phyloP scores from a whole-genome alignment of 1,140 invertebrate species.

The Aphidius gifuensis region DNA sequence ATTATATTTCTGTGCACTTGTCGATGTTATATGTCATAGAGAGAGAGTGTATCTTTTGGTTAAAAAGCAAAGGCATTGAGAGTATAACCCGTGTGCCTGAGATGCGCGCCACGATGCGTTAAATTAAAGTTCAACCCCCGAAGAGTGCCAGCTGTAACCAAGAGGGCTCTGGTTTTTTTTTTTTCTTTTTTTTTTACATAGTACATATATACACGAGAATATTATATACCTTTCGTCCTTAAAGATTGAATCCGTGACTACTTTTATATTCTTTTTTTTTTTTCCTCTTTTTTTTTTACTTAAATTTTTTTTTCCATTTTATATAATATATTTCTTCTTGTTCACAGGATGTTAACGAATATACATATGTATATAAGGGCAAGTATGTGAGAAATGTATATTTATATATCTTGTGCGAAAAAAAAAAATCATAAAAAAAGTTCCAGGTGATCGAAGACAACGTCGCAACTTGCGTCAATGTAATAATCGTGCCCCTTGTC shows the following conservation, averaged over 20 bases:
- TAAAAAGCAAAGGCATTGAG: conserved; percentile 16
- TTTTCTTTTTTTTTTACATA: neutral
- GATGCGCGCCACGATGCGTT: conserved; percentile 46
- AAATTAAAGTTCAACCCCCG: conserved; percentile 50
- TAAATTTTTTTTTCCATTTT: neutral
- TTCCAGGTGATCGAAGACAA: conserved; percentile 20
- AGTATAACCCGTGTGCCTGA: conserved; percentile 32
- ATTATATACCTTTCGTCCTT: conserved; percentile 12
- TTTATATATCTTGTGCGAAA: neutral
- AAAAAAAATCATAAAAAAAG: conserved; percentile 1
- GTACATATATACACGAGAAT: conserved; percentile 4
- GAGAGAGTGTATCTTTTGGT: neutral
- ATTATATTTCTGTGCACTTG: neutral
- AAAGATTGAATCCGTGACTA: conserved; percentile 27
- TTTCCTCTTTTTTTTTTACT: conserved; percentile 12
- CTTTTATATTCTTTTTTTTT: conserved; percentile 16
- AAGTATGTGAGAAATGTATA: neutral
- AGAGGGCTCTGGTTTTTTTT: conserved; percentile 1
- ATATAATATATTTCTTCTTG: neutral
- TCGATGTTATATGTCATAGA: conserved; percentile 13
- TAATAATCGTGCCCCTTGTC: conserved; percentile 13
- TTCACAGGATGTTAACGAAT: no score
- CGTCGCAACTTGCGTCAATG: neutral
- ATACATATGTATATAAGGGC: no score
- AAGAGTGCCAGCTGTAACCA: conserved; percentile 18